These are phyloP conservation scores for Cranoglanis bouderius DNA, from an alignment of 2,113 vertebrate genomes.

Conservation along the genomic window DNA sequence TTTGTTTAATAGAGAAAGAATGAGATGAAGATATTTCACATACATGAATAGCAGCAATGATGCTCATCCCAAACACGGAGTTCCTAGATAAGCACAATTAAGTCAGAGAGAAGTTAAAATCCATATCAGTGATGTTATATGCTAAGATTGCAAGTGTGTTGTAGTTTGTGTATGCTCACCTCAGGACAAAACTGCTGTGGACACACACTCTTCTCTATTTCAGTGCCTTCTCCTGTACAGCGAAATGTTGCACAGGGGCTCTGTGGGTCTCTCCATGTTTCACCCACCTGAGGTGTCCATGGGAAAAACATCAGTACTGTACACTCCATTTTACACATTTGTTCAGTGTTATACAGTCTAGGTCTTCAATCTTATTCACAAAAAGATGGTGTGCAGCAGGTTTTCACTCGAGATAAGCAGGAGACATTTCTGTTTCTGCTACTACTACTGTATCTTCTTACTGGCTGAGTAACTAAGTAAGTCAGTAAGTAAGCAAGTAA, in stretches of 20 bases:
- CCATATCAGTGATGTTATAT: background rate
- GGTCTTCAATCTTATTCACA: background rate
- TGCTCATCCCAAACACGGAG: background rate
- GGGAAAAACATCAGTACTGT: background rate
- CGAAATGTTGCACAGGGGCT: background rate
- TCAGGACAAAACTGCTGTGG: slow-evolving; percentile 7
- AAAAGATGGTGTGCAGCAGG: background rate
- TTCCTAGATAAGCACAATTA: slow-evolving; percentile 8
- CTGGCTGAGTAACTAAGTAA: too few relatives aligned
- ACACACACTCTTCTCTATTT: background rate
- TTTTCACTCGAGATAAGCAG: background rate
- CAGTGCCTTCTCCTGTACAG: slow-evolving; percentile 12
- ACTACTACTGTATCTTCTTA: background rate
- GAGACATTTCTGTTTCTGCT: background rate
- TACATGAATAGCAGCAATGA: slow-evolving; percentile 30
- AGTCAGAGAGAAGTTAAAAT: background rate
- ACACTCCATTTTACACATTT: background rate
- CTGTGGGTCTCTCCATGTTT: background rate
- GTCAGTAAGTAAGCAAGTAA: too few relatives aligned
- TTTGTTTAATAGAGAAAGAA: background rate
- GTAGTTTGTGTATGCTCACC: background rate
- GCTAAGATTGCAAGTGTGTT: background rate
- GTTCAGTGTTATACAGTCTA: background rate
- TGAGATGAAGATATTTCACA: background rate
- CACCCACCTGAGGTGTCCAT: background rate